Conservation (phyloP, 1,140 invertebrate genomes). For the Lysiphlebus fabarum region DNA sequence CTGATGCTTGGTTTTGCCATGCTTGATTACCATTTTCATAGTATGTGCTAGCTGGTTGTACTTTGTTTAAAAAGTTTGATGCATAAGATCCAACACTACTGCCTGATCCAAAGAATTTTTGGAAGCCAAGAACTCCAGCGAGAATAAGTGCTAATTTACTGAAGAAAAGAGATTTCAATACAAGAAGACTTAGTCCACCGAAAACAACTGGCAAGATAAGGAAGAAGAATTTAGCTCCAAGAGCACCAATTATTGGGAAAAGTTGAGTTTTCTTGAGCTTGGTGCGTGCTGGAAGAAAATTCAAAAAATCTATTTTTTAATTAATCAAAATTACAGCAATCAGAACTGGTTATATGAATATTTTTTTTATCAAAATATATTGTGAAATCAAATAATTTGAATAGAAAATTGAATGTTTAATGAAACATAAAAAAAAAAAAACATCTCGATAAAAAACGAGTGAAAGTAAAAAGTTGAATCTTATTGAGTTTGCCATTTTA, state of each 20-base stretch:
- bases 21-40: constrained; percentile 37
- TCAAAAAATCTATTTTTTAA: background rate
- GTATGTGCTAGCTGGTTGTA: constrained; percentile 32
- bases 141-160: constrained; percentile 72
- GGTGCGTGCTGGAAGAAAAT: constrained; percentile 60
- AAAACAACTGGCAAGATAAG: constrained; percentile 63
- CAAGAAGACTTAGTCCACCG: constrained; percentile 66
- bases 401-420: background rate
- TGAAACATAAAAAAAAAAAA: background rate
- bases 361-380: background rate
- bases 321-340: constrained; percentile 6
- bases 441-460: constrained; percentile 37
- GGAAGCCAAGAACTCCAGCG: constrained; percentile 65
- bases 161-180: constrained; percentile 71
- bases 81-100: constrained; percentile 51
- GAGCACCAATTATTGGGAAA: constrained; percentile 62
- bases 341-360: background rate
- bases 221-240: constrained; percentile 67
- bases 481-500: constrained; percentile 2
- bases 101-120: constrained; percentile 63
- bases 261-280: constrained; percentile 69
- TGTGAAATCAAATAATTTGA: background rate
- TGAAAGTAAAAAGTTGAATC: constrained; percentile 11
- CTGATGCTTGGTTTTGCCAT: constrained; percentile 48
- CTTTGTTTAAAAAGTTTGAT: constrained; percentile 34